phyloP scores from a whole-genome alignment of 2,113 vertebrate species.

The Blennius ocellaris region DNA sequence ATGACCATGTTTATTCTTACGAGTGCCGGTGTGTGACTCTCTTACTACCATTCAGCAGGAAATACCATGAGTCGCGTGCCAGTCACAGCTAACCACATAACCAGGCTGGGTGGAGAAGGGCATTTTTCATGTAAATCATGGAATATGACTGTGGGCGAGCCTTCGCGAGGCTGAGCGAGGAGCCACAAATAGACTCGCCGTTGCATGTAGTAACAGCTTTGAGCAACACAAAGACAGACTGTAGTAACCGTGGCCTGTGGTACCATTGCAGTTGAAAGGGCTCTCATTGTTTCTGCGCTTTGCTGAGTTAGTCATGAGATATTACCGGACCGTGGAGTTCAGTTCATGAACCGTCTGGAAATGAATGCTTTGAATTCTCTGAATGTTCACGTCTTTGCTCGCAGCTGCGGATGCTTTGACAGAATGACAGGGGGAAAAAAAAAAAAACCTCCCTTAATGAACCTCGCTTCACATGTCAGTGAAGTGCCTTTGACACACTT shows the following conservation, averaged over 20 bases:
- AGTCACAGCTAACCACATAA: slow-evolving; percentile 74
- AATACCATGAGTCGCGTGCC: slow-evolving; percentile 77
- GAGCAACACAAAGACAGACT: slow-evolving; percentile 72
- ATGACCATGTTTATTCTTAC: slow-evolving; percentile 61
- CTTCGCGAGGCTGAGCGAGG: slow-evolving; percentile 57
- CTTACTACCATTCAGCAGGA: slow-evolving; percentile 71
- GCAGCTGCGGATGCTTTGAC: slow-evolving; percentile 3
- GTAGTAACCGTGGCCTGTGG: slow-evolving; percentile 56
- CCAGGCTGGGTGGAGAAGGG: slow-evolving; percentile 71
- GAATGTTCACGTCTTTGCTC: no score
- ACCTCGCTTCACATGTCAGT: slow-evolving; percentile 23
- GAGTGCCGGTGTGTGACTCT: slow-evolving; percentile 65
- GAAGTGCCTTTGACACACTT: slow-evolving; percentile 20
- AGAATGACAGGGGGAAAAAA: slow-evolving; percentile 5
- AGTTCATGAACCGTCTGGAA: slow-evolving; percentile 5
- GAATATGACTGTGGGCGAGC: slow-evolving; percentile 73
- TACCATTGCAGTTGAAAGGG: slow-evolving; percentile 24
- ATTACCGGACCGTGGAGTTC: slow-evolving; percentile 34
- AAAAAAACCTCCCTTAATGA: slow-evolving; percentile 34
- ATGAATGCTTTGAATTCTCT: slow-evolving; percentile 25
- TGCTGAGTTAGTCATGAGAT: slow-evolving; percentile 50
- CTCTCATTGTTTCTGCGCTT: slow-evolving; percentile 40
- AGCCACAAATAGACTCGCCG: slow-evolving; percentile 69
- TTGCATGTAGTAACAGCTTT: slow-evolving; percentile 68
- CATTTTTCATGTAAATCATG: slow-evolving; percentile 77